Evolutionary conservation across 1,140 invertebrate genomes (phyloP).

Genomic region (Cotesia glomerata): DNA sequence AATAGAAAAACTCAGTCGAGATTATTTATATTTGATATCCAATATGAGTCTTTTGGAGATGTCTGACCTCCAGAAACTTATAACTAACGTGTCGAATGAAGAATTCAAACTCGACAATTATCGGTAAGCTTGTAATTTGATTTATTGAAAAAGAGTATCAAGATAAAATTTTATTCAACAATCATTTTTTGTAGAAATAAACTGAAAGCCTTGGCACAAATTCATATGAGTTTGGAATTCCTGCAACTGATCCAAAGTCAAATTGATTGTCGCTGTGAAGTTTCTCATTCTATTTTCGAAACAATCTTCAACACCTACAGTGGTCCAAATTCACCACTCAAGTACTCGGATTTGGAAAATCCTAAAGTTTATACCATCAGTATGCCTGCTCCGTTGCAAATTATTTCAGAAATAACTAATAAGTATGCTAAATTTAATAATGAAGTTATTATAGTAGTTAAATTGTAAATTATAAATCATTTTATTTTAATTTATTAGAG

Average conservation of each 20-base stretch:
- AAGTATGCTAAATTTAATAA: conserved; percentile 38
- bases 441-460: neutral
- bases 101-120: conserved; percentile 44
- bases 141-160: neutral
- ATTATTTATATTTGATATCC: conserved; percentile 51
- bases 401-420: conserved; percentile 41
- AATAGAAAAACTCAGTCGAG: conserved; percentile 51
- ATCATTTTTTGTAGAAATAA: conserved; percentile 38
- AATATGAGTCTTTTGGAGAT: conserved; percentile 41
- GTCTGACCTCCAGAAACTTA: conserved; percentile 40
- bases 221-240: conserved; percentile 55
- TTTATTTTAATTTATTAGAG: conserved; percentile 33
- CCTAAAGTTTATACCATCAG: conserved; percentile 41
- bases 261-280: conserved; percentile 44
- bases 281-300: conserved; percentile 42
- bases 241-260: conserved; percentile 48
- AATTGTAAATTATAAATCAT: conserved; percentile 1
- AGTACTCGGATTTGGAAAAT: conserved; percentile 36
- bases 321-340: conserved; percentile 40
- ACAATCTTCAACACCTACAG: conserved; percentile 43
- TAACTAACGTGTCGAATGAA: conserved; percentile 33
- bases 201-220: conserved; percentile 45
- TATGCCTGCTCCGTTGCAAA: conserved; percentile 33
- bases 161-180: neutral
- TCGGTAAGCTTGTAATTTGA: conserved; percentile 29